Percentiles rank a stretch among this genome's conserved stretches.
Evolutionary conservation across 2,888 invertebrate genomes (phyloP).

Genomic region (Timema cristinae): DNA sequence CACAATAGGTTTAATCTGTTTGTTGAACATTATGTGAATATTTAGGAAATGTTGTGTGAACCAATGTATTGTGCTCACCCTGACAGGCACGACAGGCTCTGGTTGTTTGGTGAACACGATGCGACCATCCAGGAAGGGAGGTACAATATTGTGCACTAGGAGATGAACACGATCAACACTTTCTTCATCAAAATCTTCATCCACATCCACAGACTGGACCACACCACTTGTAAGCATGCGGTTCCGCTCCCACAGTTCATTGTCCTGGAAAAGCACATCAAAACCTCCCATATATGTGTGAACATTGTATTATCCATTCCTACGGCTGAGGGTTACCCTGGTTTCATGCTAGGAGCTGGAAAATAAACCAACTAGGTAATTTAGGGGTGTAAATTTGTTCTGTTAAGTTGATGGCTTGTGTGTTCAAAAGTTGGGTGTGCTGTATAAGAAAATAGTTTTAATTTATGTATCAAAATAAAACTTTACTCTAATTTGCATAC

Average conservation of each 20-base stretch:
- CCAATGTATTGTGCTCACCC: constrained; percentile 50
- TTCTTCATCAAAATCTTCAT: constrained; percentile 94
- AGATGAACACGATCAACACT: constrained; percentile 92
- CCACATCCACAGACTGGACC: constrained; percentile 81
- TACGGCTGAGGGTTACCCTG: no score
- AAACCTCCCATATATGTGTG: not conserved
- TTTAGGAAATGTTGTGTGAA: no score
- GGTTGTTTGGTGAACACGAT: constrained; percentile 99
- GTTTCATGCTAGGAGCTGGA: no score
- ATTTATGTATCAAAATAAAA: no score
- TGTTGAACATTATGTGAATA: no score
- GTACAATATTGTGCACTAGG: constrained; percentile 95
- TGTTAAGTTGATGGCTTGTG: no score
- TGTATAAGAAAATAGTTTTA: no score
- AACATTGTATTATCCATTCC: not conserved
- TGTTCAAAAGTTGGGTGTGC: no score
- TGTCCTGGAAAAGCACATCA: constrained; percentile 58
- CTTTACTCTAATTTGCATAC: no score
- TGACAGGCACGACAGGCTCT: constrained; percentile 95
- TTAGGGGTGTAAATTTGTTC: no score
- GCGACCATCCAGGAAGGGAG: constrained; percentile 96
- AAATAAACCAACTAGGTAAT: no score
- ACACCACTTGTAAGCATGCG: constrained; percentile 95
- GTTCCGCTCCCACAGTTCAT: constrained; percentile 98
- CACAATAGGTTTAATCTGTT: no score